These are phyloP conservation scores for Thamnophis elegans DNA, from an alignment of 2,797 vertebrate species.

Conservation along the genomic window DNA sequence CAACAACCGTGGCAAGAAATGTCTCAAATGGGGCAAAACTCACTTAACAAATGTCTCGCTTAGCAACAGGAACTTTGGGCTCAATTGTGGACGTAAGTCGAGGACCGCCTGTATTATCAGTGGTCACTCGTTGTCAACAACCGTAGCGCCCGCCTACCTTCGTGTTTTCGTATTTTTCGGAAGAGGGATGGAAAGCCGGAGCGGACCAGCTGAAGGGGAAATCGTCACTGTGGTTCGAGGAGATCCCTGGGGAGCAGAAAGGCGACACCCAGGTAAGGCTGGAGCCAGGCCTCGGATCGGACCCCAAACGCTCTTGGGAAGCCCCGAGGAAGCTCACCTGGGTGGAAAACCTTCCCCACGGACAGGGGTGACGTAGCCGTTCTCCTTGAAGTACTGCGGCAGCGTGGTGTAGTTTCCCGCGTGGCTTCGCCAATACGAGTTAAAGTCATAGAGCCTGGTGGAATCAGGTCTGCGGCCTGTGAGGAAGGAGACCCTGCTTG, in stretches of 20 bases:
- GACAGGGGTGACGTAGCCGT: slow-evolving; percentile 85
- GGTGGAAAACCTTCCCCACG: slow-evolving; percentile 94
- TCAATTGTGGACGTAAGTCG: neutral
- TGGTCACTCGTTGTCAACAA: neutral
- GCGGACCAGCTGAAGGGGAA: slow-evolving; percentile 95
- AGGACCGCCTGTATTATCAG: neutral
- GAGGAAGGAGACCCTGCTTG: slow-evolving; percentile 90
- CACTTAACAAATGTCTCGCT: neutral
- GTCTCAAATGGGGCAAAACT: neutral
- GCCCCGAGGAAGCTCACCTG: slow-evolving; percentile 73
- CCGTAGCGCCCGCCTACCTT: slow-evolving; percentile 62
- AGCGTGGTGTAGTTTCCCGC: slow-evolving; percentile 92
- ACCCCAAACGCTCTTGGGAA: neutral
- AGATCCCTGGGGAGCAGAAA: slow-evolving; percentile 75
- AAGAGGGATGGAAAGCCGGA: slow-evolving; percentile 89
- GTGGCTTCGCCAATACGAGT: slow-evolving; percentile 90
- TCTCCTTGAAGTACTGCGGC: slow-evolving; percentile 90
- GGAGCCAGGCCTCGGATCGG: neutral
- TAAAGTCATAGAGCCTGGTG: slow-evolving; percentile 90
- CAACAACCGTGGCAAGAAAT: accelerated
- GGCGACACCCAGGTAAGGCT: accelerated
- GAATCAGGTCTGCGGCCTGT: slow-evolving; percentile 92
- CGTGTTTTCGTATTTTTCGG: slow-evolving; percentile 84
- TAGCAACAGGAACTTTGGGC: neutral
- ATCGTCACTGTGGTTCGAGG: slow-evolving; percentile 91